phyloP scores from a whole-genome alignment of 1,140 invertebrate species.

The Procambarus clarkii region DNA sequence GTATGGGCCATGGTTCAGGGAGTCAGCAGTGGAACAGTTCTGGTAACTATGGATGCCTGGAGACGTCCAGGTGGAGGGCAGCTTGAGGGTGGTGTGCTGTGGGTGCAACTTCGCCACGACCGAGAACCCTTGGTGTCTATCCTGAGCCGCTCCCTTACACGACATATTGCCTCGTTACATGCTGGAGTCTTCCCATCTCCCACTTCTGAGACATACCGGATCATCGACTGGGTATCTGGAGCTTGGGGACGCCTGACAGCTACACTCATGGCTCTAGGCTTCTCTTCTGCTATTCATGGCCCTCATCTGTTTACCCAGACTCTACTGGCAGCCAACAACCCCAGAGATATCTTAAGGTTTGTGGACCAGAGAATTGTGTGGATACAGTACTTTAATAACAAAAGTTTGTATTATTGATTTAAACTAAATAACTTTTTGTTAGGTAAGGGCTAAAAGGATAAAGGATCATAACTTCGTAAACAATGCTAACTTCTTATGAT shows the following conservation, averaged over 20 bases:
- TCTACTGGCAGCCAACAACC: constrained; percentile 34
- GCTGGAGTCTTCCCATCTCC: constrained; percentile 54
- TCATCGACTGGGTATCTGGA: constrained; percentile 48
- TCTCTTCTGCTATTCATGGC: constrained; percentile 61
- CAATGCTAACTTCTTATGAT: too few relatives aligned
- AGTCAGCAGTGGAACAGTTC: constrained; percentile 30
- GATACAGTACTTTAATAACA: too few relatives aligned
- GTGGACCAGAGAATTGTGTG: neutral
- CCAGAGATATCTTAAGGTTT: constrained; percentile 55
- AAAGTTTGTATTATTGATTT: too few relatives aligned
- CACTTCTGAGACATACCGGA: constrained; percentile 31
- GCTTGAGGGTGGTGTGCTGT: constrained; percentile 61
- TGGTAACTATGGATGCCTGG: constrained; percentile 63
- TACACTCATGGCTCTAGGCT: constrained; percentile 60
- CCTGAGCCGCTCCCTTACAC: constrained; percentile 33
- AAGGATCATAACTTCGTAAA: too few relatives aligned
- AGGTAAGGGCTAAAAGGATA: too few relatives aligned
- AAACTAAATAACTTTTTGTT: too few relatives aligned
- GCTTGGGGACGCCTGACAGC: constrained; percentile 58
- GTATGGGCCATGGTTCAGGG: constrained; percentile 56
- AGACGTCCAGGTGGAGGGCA: constrained; percentile 62
- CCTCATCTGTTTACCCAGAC: constrained; percentile 52
- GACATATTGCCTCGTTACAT: constrained; percentile 47
- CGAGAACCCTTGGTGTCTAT: constrained; percentile 43
- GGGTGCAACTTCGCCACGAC: constrained; percentile 64